Evolutionary conservation across 1,140 invertebrate species (phyloP), one percentile per base, ranked within the genome.

Genomic region (Temnothorax longispinosus): DNA sequence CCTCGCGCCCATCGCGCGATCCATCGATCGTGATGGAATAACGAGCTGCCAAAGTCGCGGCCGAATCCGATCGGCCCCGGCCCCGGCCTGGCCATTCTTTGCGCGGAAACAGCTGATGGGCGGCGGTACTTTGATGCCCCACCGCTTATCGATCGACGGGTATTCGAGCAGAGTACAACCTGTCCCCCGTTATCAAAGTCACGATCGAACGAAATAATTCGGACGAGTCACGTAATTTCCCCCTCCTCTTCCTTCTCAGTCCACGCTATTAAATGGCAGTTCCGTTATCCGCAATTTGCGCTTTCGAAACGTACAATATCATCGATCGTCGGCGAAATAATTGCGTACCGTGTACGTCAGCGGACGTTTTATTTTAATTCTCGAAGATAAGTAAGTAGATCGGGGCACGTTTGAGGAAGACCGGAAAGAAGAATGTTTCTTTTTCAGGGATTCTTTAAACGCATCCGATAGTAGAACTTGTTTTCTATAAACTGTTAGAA

Each of bases 131-230:
- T 86, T 86, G 85, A 86, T 86, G 85, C 64, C 52, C 41, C 21
- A 10, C 13, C 18, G 72, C 35, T 87, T 82, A 87, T 87, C 65
- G 85, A 87, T 87, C 78, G 85, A 47, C 47, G 54, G 38, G n/a
- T 74, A 44, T 27, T 27, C 76, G 85, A 72, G 64, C 21, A 27
- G n/a, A 27, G n/a, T 32, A 11, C 85, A 74, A 84, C 78, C 78
- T 82, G 85, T 87, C 47, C 47, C 38, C 41, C 54, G 56, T 69
- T 69, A 87, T 87, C 85, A 54, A 86, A 87, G 67, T 62, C 67
- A 82, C 56, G 78, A 87, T 82, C 85, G 67, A 64, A 87, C 67
- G 78, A 84, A 87, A 87, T 87, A 87, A 87, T 87, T 87, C 50
- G 77, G 81, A 72, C 78, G 78, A 82, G 78, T 82, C 78, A 87